A percentile compares a stretch with the other conserved stretches of the same genome.
These are phyloP conservation scores for Microctenopoma stevenorrisi DNA, from an alignment of 2,797 vertebrate species.

Conservation along the genomic window DNA sequence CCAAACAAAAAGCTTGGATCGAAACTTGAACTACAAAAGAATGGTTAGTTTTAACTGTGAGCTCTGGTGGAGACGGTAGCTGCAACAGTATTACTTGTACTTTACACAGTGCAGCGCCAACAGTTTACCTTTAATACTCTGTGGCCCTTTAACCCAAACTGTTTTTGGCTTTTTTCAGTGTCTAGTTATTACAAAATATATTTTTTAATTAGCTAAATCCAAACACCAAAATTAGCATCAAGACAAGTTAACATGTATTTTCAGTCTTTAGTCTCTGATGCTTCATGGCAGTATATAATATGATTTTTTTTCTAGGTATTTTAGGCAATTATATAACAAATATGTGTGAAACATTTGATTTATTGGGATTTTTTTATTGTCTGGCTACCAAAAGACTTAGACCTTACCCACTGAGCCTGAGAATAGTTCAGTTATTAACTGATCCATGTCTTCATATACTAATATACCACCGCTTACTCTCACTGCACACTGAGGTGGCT, in stretches of 20 bases:
- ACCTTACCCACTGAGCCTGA: slow-evolving; percentile 1
- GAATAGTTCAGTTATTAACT: not conserved
- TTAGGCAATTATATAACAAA: slow-evolving; percentile 24
- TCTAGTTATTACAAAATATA: slow-evolving; percentile 27
- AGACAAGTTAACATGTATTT: slow-evolving; percentile 33
- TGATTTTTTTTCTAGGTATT: slow-evolving; percentile 29
- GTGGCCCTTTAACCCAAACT: slow-evolving; percentile 40
- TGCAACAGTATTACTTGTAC: slow-evolving; percentile 43
- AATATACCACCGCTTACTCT: slow-evolving; percentile 13
- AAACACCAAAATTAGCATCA: slow-evolving; percentile 65
- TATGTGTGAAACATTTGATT: slow-evolving; percentile 18
- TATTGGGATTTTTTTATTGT: not conserved
- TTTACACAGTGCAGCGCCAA: slow-evolving; percentile 52
- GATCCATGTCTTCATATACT: slow-evolving; percentile 14
- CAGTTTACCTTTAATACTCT: slow-evolving; percentile 51
- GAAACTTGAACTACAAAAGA: slow-evolving; percentile 83
- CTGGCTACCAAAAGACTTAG: slow-evolving; percentile 7
- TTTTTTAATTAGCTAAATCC: slow-evolving; percentile 25
- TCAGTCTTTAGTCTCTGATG: slow-evolving; percentile 29
- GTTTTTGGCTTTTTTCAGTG: slow-evolving; percentile 21
- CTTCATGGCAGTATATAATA: not conserved
- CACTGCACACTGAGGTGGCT: slow-evolving; percentile 24
- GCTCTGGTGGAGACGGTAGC: slow-evolving; percentile 45
- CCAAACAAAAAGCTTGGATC: slow-evolving; percentile 83
- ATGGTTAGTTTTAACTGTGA: slow-evolving; percentile 64